Conservation (phyloP, 2,888 invertebrate genomes). For the Onchidella celtica region DNA sequence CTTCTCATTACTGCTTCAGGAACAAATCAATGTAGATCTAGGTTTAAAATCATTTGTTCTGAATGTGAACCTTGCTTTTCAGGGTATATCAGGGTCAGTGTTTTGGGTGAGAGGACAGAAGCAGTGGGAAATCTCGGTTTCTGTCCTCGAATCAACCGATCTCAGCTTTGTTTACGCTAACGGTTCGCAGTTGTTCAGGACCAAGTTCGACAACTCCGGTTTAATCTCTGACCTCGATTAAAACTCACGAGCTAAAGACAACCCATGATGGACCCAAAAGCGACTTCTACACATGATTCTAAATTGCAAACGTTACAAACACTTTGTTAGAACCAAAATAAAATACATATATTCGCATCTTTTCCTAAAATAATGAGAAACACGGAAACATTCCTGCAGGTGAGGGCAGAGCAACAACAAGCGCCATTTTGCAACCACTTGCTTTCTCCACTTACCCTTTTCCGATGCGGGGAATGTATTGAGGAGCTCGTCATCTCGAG, state of each 20-base stretch:
- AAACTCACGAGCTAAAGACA: too few relatives aligned
- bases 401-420: conserved; percentile 38
- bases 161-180: conserved; percentile 6
- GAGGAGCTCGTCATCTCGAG: conserved; percentile 97
- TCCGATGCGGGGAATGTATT: conserved; percentile 92
- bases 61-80: too few relatives aligned
- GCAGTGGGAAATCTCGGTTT: too few relatives aligned
- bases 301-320: conserved; percentile 1
- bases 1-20: too few relatives aligned
- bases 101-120: too few relatives aligned
- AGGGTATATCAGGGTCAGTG: too few relatives aligned
- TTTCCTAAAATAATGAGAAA: neutral
- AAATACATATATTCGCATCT: neutral
- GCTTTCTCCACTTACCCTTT: conserved; percentile 87
- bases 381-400: conserved; percentile 47
- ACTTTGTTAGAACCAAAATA: neutral
- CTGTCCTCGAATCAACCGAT: too few relatives aligned
- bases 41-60: too few relatives aligned
- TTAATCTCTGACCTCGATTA: conserved; percentile 36
- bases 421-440: conserved; percentile 69
- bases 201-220: conserved; percentile 34
- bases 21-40: too few relatives aligned
- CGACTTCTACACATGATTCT: too few relatives aligned
- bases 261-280: too few relatives aligned
- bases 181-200: neutral